Evolutionary conservation across 2,113 vertebrate species (phyloP).

Genomic region (Nycticebus coucang): DNA sequence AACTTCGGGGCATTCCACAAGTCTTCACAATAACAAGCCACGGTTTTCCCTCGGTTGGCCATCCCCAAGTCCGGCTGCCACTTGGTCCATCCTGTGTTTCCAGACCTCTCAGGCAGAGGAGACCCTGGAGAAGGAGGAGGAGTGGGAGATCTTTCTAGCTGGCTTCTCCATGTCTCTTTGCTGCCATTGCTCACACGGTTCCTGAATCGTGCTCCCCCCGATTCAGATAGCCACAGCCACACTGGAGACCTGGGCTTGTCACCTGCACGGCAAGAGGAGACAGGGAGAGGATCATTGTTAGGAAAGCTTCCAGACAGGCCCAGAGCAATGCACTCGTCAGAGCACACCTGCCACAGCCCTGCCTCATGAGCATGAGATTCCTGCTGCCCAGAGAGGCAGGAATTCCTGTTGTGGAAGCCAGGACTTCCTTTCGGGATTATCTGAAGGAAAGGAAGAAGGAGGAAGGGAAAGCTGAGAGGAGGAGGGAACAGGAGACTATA

Average conservation of each 20-base stretch:
- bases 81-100: fast-evolving
- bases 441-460: no score
- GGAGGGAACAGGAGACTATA: neutral
- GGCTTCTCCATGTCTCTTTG: fast-evolving
- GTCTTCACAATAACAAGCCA: neutral
- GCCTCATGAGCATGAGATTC: fast-evolving
- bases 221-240: neutral
- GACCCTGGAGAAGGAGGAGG: neutral
- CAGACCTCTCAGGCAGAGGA: neutral
- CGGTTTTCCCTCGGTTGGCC: neutral
- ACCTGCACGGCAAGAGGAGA: slow-evolving; percentile 36
- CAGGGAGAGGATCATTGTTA: neutral
- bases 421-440: neutral
- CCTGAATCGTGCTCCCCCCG: neutral
- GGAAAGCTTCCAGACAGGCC: neutral
- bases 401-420: no score
- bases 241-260: neutral
- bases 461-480: fast-evolving
- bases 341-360: fast-evolving
- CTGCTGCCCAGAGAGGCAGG: no score
- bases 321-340: no score
- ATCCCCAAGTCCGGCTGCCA: neutral
- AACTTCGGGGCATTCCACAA: fast-evolving
- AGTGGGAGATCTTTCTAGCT: neutral
- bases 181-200: fast-evolving